Evolutionary conservation across 2,113 vertebrate species (phyloP), one percentile per base, ranked within the genome.

Genomic region (Vanacampus margaritifer): DNA sequence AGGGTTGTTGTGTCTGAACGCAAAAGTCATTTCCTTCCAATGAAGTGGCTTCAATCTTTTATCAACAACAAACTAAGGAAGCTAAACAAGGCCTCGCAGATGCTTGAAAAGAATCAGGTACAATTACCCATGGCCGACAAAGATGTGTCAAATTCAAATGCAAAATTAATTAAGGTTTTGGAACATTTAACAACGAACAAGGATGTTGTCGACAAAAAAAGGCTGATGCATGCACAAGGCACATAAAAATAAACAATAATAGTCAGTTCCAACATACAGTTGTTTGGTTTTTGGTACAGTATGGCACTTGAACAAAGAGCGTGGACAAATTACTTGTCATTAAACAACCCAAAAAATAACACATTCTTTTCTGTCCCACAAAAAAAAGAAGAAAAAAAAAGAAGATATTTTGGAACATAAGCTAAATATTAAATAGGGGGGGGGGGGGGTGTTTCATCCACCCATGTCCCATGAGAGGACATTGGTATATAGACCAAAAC

Each of bases 1-100:
- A 5, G 53, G 51, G 54, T 43, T 70, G 64, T 65, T 64, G 41
- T 57, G 64, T 68, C 62, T 74, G 41, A 53, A 64, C 45, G 1
- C 24, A 58, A 56, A 56, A 58, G 56, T 19, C 57, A 59, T 59
- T 59, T 59, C 57, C 54, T 11, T 59, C 14, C 8, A 17, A 9
- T 21, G 17, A 8, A 23, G 21, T n/a, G n/a, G n/a, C 32, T 59
- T 59, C 19, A 59, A 59, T 36, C 32, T 59, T 35, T 28, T 19
- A 35, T 56, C 12, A 56, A 56, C 12, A 6, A 56, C 3, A 5
- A 2, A 58, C 16, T 9, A 59, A 32, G 6, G 17, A 35, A 14
- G 35, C 56, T 21, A 32, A 59, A 59, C 28, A 7, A 17, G 24
- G n/a, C 28, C 26, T 11, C 26, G n/a, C 17, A 21, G 21, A 59